Conservation (phyloP, 2,888 invertebrate species). For the Lasioglossum leucozonium region DNA sequence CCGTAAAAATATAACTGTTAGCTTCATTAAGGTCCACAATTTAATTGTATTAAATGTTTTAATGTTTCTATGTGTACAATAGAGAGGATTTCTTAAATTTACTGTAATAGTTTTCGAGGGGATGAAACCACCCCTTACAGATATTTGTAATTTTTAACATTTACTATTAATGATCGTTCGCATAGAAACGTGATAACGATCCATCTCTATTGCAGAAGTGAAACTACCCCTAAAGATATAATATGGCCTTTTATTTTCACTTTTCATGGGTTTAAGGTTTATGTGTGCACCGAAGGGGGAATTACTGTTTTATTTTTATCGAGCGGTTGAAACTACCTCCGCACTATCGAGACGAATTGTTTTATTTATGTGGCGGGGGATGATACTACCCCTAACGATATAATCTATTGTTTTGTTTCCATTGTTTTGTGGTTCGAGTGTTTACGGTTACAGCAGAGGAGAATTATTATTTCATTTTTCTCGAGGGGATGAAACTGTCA, state of each 20-base stretch:
- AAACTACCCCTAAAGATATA: not conserved
- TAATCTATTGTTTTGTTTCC: not conserved
- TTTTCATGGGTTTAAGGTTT: not conserved
- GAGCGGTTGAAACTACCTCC: not conserved
- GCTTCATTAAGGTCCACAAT: not conserved
- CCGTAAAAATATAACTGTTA: not conserved
- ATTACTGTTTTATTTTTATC: not conserved
- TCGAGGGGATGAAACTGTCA: not conserved
- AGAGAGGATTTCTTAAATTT: not conserved
- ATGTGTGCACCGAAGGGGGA: not conserved
- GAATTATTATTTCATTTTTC: not conserved
- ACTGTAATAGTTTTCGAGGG: no score
- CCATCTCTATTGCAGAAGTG: not conserved
- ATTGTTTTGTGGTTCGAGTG: not conserved
- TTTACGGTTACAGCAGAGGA: not conserved
- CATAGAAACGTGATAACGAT: not conserved
- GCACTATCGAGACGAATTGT: not conserved
- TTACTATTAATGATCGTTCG: not conserved
- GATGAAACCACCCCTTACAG: not conserved
- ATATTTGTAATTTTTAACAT: not conserved
- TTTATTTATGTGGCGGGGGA: not conserved
- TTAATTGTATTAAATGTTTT: not conserved
- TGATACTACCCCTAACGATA: not conserved
- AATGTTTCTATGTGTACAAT: not conserved
- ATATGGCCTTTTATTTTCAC: not conserved